phyloP scores from a whole-genome alignment of 2,113 vertebrate species.

The Uropsilus gracilis region DNA sequence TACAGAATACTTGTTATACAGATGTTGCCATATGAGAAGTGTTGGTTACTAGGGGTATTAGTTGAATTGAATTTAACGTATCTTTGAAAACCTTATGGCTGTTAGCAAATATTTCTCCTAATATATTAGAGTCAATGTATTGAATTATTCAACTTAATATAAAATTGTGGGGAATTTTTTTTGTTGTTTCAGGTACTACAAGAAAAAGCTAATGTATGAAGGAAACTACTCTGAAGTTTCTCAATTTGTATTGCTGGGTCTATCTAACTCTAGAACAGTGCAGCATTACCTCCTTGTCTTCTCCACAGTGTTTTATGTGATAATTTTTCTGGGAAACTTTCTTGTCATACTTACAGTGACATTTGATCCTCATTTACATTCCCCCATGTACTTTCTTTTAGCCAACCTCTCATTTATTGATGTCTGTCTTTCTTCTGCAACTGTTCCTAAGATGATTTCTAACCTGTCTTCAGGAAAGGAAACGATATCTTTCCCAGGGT shows the following conservation, averaged over 20 bases:
- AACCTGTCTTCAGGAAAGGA: neutral
- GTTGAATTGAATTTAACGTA: too few species aligned
- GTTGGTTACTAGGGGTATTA: neutral
- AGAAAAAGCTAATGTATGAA: constrained; percentile 32
- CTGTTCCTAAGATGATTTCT: constrained; percentile 44
- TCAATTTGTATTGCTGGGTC: constrained; percentile 68
- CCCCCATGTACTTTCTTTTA: constrained; percentile 50
- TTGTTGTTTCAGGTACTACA: neutral
- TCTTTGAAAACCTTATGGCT: too few species aligned
- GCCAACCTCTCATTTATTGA: constrained; percentile 56
- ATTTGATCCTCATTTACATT: constrained; percentile 41
- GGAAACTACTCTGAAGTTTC: constrained; percentile 29
- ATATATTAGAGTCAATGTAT: neutral
- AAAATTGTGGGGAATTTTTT: too few species aligned
- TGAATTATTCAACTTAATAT: too few species aligned
- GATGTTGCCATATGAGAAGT: neutral
- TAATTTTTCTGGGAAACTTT: constrained; percentile 31
- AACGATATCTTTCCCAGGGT: constrained; percentile 62
- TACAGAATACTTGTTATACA: neutral
- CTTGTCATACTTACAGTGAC: neutral
- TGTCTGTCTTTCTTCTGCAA: constrained; percentile 32
- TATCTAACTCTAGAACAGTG: constrained; percentile 10
- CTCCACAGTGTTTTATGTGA: neutral
- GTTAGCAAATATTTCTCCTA: neutral
- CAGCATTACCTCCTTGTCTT: constrained; percentile 43